A percentile compares a stretch with the other conserved stretches of the same genome.
phyloP scores from a whole-genome alignment of 2,797 vertebrate species.

The Parambassis ranga region DNA sequence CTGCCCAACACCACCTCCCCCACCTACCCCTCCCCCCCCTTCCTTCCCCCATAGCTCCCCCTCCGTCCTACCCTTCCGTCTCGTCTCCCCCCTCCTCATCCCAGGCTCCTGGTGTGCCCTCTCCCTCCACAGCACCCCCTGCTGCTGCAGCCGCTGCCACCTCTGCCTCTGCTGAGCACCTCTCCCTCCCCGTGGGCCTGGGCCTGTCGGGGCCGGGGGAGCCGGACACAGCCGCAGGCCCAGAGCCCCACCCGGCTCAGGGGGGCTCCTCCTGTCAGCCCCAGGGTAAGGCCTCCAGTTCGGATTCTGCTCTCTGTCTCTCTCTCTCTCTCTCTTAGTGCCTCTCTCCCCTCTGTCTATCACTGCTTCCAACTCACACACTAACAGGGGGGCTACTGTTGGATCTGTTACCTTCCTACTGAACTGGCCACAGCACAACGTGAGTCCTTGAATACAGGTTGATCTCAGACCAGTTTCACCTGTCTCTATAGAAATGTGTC shows the following conservation, averaged over 20 bases:
- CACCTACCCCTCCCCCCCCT: conserved; percentile 78
- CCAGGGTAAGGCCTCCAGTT: conserved; percentile 89
- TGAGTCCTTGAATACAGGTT: not conserved
- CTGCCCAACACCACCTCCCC: conserved; percentile 81
- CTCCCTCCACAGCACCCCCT: conserved; percentile 96
- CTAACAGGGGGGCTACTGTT: conserved; percentile 54
- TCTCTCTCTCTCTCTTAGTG: conserved; percentile 24
- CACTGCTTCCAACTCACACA: conserved; percentile 67
- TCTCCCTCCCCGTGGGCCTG: conserved; percentile 84
- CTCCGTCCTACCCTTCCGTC: conserved; percentile 81
- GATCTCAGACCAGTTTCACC: not conserved
- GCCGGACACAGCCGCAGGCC: conserved; percentile 85
- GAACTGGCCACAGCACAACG: not conserved
- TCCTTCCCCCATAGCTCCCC: conserved; percentile 79
- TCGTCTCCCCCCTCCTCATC: conserved; percentile 86
- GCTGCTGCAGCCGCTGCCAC: conserved; percentile 91
- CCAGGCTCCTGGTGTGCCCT: conserved; percentile 97
- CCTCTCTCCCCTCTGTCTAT: conserved; percentile 28
- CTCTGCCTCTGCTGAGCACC: conserved; percentile 84
- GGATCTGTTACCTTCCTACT: not conserved
- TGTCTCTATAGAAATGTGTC: too few species aligned
- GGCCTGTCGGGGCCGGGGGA: conserved; percentile 86
- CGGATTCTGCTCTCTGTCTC: conserved; percentile 28
- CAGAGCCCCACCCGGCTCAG: conserved; percentile 83
- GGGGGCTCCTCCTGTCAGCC: conserved; percentile 85